These are phyloP conservation scores for Oegoconia quadripuncta DNA, from an alignment of 2,888 invertebrate species.

Conservation along the genomic window DNA sequence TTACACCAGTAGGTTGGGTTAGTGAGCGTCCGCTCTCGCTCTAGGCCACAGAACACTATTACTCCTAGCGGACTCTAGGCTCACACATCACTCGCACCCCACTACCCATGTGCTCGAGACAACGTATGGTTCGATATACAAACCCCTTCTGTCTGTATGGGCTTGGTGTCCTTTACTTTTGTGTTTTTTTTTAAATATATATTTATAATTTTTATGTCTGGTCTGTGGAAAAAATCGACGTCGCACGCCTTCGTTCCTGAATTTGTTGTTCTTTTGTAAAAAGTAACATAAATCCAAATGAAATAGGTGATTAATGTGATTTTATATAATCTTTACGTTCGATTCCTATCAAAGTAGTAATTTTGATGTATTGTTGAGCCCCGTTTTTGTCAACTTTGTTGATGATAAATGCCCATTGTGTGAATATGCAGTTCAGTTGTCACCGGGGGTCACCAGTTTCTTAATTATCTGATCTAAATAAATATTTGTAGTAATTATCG, in stretches of 20 bases:
- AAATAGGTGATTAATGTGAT: constrained; percentile 11
- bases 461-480: constrained; percentile 20
- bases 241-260: constrained; percentile 8
- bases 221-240: constrained; percentile 4
- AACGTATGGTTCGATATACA: no score
- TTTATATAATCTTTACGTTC: neutral
- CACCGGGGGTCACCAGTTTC: constrained; percentile 10
- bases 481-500: constrained; percentile 22
- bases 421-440: no score
- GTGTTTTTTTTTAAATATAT: neutral
- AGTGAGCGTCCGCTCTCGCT: no score
- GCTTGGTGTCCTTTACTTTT: neutral
- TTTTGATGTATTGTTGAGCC: neutral
- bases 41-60: no score
- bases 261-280: constrained; percentile 7
- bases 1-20: no score
- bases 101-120: no score
- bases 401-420: constrained; percentile 9
- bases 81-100: no score
- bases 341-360: neutral
- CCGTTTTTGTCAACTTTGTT: neutral
- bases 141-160: no score
- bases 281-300: constrained; percentile 2
- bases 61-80: no score
- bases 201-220: neutral